phyloP scores from a whole-genome alignment of 2,888 invertebrate species.

The Tortricodes alternella region DNA sequence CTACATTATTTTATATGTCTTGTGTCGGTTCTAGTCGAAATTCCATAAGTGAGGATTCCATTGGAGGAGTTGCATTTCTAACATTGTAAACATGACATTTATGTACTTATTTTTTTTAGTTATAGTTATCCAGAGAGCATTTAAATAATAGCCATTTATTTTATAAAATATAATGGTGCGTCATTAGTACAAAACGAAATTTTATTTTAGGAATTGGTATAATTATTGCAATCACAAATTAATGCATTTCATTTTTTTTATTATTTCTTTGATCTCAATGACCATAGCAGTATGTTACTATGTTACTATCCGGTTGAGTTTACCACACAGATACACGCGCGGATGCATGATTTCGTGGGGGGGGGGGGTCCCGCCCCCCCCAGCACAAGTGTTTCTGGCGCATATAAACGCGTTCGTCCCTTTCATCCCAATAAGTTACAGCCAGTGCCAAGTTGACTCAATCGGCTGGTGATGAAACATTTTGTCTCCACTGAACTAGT shows the following conservation, averaged over 20 bases:
- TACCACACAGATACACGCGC: background rate
- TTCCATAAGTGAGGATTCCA: too few species aligned
- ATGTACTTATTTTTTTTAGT: slow-evolving; percentile 14
- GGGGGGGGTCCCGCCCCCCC: too few species aligned
- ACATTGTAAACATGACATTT: slow-evolving; percentile 29
- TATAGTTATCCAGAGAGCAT: slow-evolving; percentile 25
- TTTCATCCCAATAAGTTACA: too few species aligned
- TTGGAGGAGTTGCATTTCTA: slow-evolving; percentile 33
- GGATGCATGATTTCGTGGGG: too few species aligned
- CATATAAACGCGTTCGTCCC: too few species aligned
- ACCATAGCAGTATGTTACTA: background rate
- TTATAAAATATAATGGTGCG: background rate
- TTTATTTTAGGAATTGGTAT: slow-evolving; percentile 1
- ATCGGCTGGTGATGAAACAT: too few species aligned
- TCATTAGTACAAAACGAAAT: slow-evolving; percentile 4
- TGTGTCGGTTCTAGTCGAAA: slow-evolving; percentile 45
- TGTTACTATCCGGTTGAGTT: too few species aligned
- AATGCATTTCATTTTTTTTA: too few species aligned
- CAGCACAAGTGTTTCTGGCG: too few species aligned
- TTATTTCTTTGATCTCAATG: background rate
- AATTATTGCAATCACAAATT: background rate
- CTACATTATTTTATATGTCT: background rate
- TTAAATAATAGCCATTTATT: slow-evolving; percentile 21
- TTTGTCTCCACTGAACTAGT: too few species aligned
- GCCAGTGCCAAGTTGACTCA: too few species aligned